These are phyloP conservation scores for Sarcophaga peregrina DNA, from an alignment of 1,140 invertebrate species.

Conservation along the genomic window DNA sequence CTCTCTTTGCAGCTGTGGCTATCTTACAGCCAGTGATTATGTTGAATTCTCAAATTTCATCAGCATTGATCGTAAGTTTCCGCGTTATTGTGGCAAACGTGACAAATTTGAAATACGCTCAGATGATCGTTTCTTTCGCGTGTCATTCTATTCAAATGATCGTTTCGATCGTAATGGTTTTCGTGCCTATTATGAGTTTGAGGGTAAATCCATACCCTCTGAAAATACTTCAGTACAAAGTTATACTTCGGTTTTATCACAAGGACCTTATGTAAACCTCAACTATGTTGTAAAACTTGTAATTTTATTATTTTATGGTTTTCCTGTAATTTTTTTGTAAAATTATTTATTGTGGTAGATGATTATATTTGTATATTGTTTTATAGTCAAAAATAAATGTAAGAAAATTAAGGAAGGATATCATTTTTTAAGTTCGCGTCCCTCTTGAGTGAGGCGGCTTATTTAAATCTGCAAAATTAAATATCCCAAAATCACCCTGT, in stretches of 20 bases:
- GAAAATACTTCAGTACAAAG: slow-evolving; percentile 64
- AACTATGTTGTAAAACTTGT: not conserved
- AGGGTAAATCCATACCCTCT: slow-evolving; percentile 62
- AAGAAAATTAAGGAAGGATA: not conserved
- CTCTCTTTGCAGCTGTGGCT: slow-evolving; percentile 78
- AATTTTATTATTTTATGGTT: not conserved
- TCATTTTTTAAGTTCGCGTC: too few relatives aligned
- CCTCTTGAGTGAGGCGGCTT: too few relatives aligned
- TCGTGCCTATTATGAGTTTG: slow-evolving; percentile 89
- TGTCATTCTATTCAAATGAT: slow-evolving; percentile 94
- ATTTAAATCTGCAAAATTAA: too few relatives aligned
- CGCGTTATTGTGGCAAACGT: slow-evolving; percentile 85
- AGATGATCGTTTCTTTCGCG: slow-evolving; percentile 91
- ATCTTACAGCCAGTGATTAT: slow-evolving; percentile 88
- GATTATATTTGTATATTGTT: not conserved
- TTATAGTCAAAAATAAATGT: not conserved
- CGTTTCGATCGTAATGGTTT: slow-evolving; percentile 93
- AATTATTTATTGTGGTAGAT: not conserved
- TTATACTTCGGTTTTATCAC: slow-evolving; percentile 47
- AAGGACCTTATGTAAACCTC: not conserved
- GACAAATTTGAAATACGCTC: slow-evolving; percentile 84
- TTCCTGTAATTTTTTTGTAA: not conserved
- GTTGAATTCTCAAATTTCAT: slow-evolving; percentile 95
- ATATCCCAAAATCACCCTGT: too few relatives aligned
- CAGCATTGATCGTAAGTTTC: slow-evolving; percentile 85